Base-by-base conservation (phyloP, 2,797 vertebrate species). In the Pipistrellus nathusii region DNA sequence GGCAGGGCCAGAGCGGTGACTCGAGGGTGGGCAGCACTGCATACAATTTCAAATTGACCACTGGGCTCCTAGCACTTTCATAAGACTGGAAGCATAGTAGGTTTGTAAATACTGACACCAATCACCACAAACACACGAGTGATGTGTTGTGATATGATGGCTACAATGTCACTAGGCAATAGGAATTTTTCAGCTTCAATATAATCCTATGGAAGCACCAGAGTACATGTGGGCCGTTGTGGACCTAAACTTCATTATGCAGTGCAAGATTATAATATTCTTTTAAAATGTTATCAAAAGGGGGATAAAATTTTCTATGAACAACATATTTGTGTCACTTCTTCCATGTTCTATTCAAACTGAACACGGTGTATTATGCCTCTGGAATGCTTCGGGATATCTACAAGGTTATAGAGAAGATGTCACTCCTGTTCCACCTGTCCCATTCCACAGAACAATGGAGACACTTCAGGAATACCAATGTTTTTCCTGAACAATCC, bases 371-470 rank as follows among this genome's bases (percentile, higher is more conserved):
- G 3, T 4, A 8, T 53, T 13, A 82, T 6, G 8, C 21, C 15
- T 41, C 12, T 20, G 4, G 44, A 14, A 6, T 1, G 13, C 7
- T 66, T 2, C 3, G 7, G 8, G 9, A 15, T 8, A 30, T 25
- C 25, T 12, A 0, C 10, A 64, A 21, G 2, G 41, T 12, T 48
- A 14, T 9, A 55, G 59, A n/a, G 8, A 30, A n/a, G 23, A 44
- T n/a, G 0, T 18, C 8, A 17, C n/a, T 38, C 35, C 64, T 23
- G 17, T 32, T 25, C 18, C 30, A 64, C 10, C 9, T 1, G 13
- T 17, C 2, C 15, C 32, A 73, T n/a, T 73, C 38, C 41, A 44
- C 64, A 73, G 38, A 80, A 27, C 20, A 68, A 12, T 8, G 5
- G 18, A 78, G 35, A 68, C 15, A 55, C 12, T 38, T 48, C 0